A percentile compares a stretch with the other conserved stretches of the same genome.
Evolutionary conservation across 2,888 invertebrate genomes (phyloP).

Genomic region (Alsophila aescularia): DNA sequence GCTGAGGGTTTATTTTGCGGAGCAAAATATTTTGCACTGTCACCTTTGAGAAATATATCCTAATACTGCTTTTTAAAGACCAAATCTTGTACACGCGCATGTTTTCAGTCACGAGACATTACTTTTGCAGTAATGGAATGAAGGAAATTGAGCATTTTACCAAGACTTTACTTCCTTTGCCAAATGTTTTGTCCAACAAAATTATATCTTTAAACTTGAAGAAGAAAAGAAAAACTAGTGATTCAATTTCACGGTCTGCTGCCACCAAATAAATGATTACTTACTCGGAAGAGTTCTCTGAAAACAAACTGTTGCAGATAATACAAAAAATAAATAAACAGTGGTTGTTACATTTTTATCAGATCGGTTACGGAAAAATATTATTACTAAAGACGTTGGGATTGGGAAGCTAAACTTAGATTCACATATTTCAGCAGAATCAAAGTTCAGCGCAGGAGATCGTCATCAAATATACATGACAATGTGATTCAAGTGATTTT

Average conservation of each 20-base stretch:
- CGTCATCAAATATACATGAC: too few relatives aligned
- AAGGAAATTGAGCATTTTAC: not conserved
- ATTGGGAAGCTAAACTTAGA: too few relatives aligned
- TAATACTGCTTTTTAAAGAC: too few relatives aligned
- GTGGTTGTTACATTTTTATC: not conserved
- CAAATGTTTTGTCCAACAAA: conserved; percentile 46
- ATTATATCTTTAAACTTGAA: conserved; percentile 24
- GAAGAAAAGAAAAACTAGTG: conserved; percentile 41
- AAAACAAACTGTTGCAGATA: conserved; percentile 3
- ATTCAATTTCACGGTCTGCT: conserved; percentile 55
- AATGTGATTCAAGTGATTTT: too few relatives aligned
- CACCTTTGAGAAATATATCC: too few relatives aligned
- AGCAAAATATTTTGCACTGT: too few relatives aligned
- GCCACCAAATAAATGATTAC: conserved; percentile 41
- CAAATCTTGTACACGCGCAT: too few relatives aligned
- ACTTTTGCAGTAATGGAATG: not conserved
- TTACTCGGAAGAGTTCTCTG: conserved; percentile 39
- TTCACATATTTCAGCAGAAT: too few relatives aligned
- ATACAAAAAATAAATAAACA: conserved; percentile 1
- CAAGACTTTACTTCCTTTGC: conserved; percentile 47
- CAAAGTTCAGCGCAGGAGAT: too few relatives aligned
- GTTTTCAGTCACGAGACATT: not conserved
- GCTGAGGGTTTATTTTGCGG: too few relatives aligned
- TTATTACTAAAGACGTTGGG: too few relatives aligned
- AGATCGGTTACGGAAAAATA: not conserved